phyloP scores from a whole-genome alignment of 1,140 invertebrate genomes.

The silkworm (Bombyx mori) region DNA sequence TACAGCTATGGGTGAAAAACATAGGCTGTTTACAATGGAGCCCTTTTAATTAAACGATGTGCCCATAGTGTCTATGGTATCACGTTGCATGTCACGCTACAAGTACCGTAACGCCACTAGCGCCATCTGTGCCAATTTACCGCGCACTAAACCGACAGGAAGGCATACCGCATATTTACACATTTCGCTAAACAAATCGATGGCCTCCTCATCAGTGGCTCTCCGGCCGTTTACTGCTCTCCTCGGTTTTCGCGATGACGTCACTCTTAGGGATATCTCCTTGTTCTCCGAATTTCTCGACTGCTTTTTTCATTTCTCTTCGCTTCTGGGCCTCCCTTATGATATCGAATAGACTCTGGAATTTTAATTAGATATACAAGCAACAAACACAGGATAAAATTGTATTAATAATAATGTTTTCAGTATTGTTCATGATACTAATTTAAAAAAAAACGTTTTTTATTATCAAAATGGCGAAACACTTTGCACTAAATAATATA shows the following conservation, averaged over 20 bases:
- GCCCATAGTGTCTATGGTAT: too few relatives aligned
- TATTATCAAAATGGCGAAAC: too few relatives aligned
- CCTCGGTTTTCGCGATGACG: slow-evolving; percentile 16
- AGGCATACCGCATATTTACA: slow-evolving; percentile 32
- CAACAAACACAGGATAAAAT: too few relatives aligned
- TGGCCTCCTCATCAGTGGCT: slow-evolving; percentile 32
- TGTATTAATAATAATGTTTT: too few relatives aligned
- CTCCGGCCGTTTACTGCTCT: slow-evolving; percentile 50
- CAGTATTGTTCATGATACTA: too few relatives aligned
- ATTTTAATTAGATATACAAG: slow-evolving; percentile 2
- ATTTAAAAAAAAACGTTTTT: too few relatives aligned
- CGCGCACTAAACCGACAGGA: slow-evolving; percentile 36
- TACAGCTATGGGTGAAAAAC: too few relatives aligned
- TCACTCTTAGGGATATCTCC: slow-evolving; percentile 18
- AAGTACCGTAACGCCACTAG: slow-evolving; percentile 1
- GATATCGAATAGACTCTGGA: slow-evolving; percentile 57
- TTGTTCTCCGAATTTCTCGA: slow-evolving; percentile 37
- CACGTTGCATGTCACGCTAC: background rate
- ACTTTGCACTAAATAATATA: too few relatives aligned
- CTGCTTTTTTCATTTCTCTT: slow-evolving; percentile 49
- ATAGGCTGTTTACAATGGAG: too few relatives aligned
- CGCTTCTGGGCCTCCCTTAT: slow-evolving; percentile 57
- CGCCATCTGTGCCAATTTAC: slow-evolving; percentile 41
- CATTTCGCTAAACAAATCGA: slow-evolving; percentile 15
- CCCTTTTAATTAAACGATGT: too few relatives aligned